phyloP scores from a whole-genome alignment of 2,888 invertebrate genomes.

The Muscina levida region DNA sequence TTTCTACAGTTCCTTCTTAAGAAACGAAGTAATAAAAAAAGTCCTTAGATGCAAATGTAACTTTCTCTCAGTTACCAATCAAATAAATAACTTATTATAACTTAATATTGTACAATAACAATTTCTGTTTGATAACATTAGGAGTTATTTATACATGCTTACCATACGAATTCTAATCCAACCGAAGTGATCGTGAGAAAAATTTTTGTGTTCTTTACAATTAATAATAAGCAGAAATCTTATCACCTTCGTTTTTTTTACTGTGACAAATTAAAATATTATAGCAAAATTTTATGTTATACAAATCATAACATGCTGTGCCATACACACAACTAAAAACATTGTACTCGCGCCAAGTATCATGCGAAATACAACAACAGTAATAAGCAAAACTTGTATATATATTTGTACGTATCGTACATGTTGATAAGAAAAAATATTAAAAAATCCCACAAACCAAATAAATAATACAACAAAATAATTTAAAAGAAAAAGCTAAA shows the following conservation, averaged over 20 bases:
- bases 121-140: no score
- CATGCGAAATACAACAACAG: not conserved
- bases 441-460: constrained; percentile 26
- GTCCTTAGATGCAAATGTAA: no score
- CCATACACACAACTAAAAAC: not conserved
- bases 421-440: constrained; percentile 1
- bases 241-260: constrained; percentile 29
- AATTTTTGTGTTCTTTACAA: not conserved
- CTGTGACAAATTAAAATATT: constrained; percentile 25
- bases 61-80: not conserved
- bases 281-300: constrained; percentile 20
- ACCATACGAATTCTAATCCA: not conserved
- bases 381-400: not conserved
- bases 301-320: not conserved
- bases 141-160: no score
- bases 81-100: not conserved
- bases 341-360: not conserved
- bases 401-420: not conserved
- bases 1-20: no score
- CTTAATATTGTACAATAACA: not conserved
- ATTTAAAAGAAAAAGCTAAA: no score
- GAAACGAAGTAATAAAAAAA: no score
- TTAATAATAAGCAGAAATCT: constrained; percentile 6
- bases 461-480: not conserved
- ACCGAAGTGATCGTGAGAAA: constrained; percentile 7